Conservation (phyloP, 2,797 vertebrate species). For the Labroides dimidiatus region DNA sequence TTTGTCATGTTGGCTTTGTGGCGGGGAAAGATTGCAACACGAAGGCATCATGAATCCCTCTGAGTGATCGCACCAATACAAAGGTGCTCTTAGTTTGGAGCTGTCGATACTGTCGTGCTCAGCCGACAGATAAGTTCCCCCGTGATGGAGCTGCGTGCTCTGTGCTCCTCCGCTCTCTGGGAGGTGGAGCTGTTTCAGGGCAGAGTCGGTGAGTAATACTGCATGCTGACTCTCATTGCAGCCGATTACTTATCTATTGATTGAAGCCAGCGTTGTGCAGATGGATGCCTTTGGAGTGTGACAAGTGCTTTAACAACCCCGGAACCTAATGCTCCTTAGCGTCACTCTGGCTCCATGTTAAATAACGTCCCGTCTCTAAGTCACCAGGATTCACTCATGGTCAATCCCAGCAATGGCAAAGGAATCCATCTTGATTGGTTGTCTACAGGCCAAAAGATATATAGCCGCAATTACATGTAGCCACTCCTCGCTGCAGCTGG, state of each 20-base stretch:
- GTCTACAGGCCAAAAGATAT: constrained; percentile 80
- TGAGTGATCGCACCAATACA: constrained; percentile 64
- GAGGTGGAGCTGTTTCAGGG: constrained; percentile 68
- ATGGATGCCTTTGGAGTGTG: constrained; percentile 83
- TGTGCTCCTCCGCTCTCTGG: constrained; percentile 51
- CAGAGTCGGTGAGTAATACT: constrained; percentile 77
- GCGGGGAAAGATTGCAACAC: constrained; percentile 52
- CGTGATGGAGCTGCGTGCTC: constrained; percentile 63
- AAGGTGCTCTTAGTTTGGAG: constrained; percentile 59
- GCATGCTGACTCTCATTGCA: constrained; percentile 78
- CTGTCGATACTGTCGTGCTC: constrained; percentile 69
- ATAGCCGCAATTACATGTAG: constrained; percentile 82
- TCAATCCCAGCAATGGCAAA: constrained; percentile 65
- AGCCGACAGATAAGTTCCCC: constrained; percentile 72
- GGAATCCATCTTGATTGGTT: constrained; percentile 84
- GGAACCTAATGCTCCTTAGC: constrained; percentile 82
- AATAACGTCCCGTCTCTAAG: constrained; percentile 82
- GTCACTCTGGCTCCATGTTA: constrained; percentile 81
- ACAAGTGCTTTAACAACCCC: constrained; percentile 82
- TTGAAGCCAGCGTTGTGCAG: constrained; percentile 81
- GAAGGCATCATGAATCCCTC: constrained; percentile 37
- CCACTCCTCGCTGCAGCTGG: constrained; percentile 74
- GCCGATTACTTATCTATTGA: constrained; percentile 88
- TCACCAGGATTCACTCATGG: constrained; percentile 74
- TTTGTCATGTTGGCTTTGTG: constrained; percentile 43